Conservation (phyloP, 2,888 invertebrate species). For the Alviniconcha strummeri region DNA sequence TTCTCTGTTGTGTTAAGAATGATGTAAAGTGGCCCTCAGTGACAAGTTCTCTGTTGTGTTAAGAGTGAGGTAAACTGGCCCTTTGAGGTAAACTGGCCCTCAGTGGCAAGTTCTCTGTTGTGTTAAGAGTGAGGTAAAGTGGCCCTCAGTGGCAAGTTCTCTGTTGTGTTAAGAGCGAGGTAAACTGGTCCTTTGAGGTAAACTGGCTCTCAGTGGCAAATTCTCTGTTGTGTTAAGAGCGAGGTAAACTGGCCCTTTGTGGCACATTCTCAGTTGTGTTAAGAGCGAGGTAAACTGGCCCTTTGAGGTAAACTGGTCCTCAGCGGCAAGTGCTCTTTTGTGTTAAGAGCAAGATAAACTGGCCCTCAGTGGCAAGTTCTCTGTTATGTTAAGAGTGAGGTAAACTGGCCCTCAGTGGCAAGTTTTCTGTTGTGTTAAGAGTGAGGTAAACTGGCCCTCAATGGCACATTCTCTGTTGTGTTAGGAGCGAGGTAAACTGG, state of each 20-base stretch:
- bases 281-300: no score
- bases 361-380: not conserved
- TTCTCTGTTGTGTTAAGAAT: not conserved
- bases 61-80: no score
- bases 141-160: not conserved
- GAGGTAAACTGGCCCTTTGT: not conserved
- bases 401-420: no score
- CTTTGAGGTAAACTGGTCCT: conserved; percentile 46
- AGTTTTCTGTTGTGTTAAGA: no score
- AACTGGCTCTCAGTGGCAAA: not conserved
- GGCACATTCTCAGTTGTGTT: not conserved
- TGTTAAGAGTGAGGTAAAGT: not conserved
- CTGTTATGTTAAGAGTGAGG: no score
- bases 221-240: not conserved
- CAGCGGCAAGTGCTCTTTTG: not conserved
- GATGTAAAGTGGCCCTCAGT: not conserved
- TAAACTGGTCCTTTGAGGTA: conserved; percentile 50
- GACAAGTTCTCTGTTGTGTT: not conserved
- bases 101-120: not conserved
- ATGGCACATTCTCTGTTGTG: no score
- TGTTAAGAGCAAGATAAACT: not conserved
- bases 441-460: no score
- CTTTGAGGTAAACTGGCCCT: conserved; percentile 46
- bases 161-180: not conserved
- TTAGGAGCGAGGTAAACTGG: no score